Base-by-base conservation (phyloP, 2,888 invertebrate genomes). In the Therioaphis trifolii region DNA sequence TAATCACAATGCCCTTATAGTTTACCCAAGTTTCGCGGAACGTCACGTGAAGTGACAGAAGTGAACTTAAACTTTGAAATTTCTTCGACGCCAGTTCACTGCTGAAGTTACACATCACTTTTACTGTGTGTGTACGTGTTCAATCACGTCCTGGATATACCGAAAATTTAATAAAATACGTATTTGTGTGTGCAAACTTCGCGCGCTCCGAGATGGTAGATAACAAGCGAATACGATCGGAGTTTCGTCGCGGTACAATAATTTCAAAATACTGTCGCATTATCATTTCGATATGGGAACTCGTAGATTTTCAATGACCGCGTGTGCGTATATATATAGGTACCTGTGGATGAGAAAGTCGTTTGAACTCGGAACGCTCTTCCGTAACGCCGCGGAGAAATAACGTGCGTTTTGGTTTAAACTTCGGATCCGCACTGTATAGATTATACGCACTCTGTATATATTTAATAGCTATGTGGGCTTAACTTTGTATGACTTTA, bases 21-120 rank as follows among this genome's bases (percentile, higher is more conserved):
- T 71, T 80, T 58, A 29, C 29, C 27, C 15, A 21, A 80, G 82
- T 74, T 82, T 61, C 24, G 52, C 21, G n/a, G 49, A 35, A 18
- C 40, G 35, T 61, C 24, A 4, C 80, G 71, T 3, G 27, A 43
- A 71, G 49, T 80, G 80, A 80, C 80, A 80, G 72, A 12, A 74
- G 24, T 43, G 58, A 63, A 82, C 63, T 82, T 74, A 40, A 82
- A 82, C 49, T 82, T 63, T 18, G 72, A 66, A 74, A 82, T 74
- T 74, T 74, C 82, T 66, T 12, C 71, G 40, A 35, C 18, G 63
- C 46, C 43, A 46, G 79, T 82, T 63, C 61, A 49, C 55, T 15
- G n/a, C 52, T 21, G n/a, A 52, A 61, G 74, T 63, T 63, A 35
- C 29, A 74, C 4, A 29, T 29, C 58, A 72, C 35, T 29, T 58